Evolutionary conservation across 2,797 vertebrate genomes (phyloP), one percentile per base, ranked within the genome.

Genomic region (Anas capensis): DNA sequence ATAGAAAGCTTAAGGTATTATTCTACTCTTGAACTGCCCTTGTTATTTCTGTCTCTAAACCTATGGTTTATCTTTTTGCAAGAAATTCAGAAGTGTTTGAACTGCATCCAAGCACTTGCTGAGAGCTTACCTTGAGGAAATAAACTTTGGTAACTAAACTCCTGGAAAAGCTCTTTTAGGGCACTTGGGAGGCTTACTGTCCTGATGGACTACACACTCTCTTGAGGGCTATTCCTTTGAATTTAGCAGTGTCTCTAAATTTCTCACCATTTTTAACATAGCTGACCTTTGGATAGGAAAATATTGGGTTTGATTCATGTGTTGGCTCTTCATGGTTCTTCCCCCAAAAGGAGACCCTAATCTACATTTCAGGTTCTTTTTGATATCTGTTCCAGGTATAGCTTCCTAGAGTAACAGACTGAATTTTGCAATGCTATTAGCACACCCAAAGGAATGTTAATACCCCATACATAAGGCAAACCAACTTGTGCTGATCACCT

Each of bases 311-410:
- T 42, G 42, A 11, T 88, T 88, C 56, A 66, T 36, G 80, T 73
- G 58, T 62, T 27, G 33, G 42, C 11, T 86, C 33, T 88, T 92
- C 73, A 68, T 33, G 34, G 20, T 76, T 92, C 51, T 84, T 69
- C 18, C n/a, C 23, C 49, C 21, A 5, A n/a, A 69, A 84, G 34
- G 5, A 24, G 10, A 73, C 44, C 16, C 29, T 88, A 76, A 60
- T 76, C 62, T 61, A 8, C 79, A 79, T 86, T 91, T 97, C 73
- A 86, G n/a, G 20, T 94, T 88, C n/a, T 20, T 82, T 88, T 77
- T 82, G 90, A 40, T 76, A 60, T 36, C 56, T 70, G 6, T 76
- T 92, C 78, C 66, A 53, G 56, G 58, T 53, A 66, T 27, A 60
- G 42, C 62, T 75, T 86, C 17, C 40, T 69, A 64, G 38, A 78